A percentile compares a stretch with the other conserved stretches of the same genome.
Conservation (phyloP, 2,797 vertebrate species). For the Artibeus jamaicensis region DNA sequence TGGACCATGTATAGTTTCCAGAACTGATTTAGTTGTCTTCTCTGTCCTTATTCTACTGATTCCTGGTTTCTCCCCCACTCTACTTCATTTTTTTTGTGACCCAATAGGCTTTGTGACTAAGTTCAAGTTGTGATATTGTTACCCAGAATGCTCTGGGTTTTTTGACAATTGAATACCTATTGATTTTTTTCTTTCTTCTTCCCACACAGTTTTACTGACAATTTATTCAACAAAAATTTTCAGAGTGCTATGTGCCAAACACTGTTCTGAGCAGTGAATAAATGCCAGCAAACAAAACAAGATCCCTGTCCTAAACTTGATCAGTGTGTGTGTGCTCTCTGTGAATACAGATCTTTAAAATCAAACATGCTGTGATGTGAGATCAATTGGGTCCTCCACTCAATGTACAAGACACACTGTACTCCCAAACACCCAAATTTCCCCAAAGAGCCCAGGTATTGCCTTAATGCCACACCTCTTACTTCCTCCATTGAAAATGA, state of each 20-base stretch:
- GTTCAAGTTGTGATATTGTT: background rate
- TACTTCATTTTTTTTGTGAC: background rate
- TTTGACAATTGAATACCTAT: background rate
- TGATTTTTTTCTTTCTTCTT: constrained; percentile 14
- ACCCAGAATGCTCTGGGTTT: background rate
- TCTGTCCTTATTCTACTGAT: background rate
- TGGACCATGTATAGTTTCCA: background rate
- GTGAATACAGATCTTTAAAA: background rate
- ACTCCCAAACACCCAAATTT: background rate
- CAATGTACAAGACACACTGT: background rate
- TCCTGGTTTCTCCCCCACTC: background rate
- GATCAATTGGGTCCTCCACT: background rate
- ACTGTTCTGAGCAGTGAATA: background rate
- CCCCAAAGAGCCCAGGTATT: background rate
- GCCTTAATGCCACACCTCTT: background rate
- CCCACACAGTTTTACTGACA: background rate
- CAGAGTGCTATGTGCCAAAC: background rate
- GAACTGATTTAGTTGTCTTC: background rate
- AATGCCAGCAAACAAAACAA: background rate
- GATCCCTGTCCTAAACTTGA: background rate
- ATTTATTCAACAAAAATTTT: background rate
- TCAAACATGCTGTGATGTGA: background rate
- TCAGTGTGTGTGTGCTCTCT: background rate
- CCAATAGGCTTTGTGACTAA: background rate
- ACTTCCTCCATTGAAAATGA: background rate